These are phyloP conservation scores for Drosophila parabipectinata DNA, from an alignment of 1,140 invertebrate species.

Conservation along the genomic window DNA sequence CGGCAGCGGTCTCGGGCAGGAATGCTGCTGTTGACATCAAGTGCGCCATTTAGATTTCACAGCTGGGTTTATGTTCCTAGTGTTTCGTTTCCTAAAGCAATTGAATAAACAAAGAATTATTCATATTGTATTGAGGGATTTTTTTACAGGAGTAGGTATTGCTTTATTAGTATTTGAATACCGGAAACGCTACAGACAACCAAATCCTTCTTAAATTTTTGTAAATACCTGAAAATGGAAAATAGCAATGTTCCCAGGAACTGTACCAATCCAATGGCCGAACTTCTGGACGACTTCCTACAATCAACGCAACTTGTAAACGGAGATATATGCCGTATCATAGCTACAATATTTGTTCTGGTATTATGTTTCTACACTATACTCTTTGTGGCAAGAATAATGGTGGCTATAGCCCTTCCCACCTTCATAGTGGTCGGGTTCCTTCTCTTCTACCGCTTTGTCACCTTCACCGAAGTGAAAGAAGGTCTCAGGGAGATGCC, in stretches of 20 bases:
- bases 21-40: constrained; percentile 43
- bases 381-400: constrained; percentile 17
- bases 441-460: constrained; percentile 14
- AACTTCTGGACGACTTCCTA: constrained; percentile 18
- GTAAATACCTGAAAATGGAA: neutral
- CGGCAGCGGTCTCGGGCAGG: constrained; percentile 19
- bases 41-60: constrained; percentile 47
- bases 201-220: neutral
- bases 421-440: constrained; percentile 9
- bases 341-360: constrained; percentile 10
- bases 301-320: neutral
- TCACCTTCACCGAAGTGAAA: neutral
- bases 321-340: constrained; percentile 19
- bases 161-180: neutral
- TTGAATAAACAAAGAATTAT: neutral
- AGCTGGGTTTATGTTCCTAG: neutral
- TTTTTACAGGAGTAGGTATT: neutral
- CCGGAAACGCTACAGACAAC: neutral
- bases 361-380: constrained; percentile 20
- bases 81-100: neutral
- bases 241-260: neutral
- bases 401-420: constrained; percentile 25
- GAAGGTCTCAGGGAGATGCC: constrained; percentile 12
- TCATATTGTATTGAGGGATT: neutral
- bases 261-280: neutral